These are phyloP conservation scores for Rostratula benghalensis DNA, from an alignment of 2,113 vertebrate genomes.

Conservation along the genomic window DNA sequence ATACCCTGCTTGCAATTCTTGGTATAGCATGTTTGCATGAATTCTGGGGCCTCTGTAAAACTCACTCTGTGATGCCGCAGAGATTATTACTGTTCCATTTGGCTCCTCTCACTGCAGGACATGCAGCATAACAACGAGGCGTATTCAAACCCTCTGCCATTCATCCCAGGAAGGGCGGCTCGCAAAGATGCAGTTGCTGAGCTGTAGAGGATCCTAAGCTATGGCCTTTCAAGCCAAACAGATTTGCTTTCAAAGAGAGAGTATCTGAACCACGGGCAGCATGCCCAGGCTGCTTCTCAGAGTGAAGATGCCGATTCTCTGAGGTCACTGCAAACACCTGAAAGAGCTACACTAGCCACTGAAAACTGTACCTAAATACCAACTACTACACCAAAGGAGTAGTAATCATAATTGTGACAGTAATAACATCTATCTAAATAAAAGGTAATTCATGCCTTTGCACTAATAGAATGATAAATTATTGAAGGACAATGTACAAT, in stretches of 20 bases:
- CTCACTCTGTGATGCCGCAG: background rate
- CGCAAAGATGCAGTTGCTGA: background rate
- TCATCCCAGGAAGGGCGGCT: background rate
- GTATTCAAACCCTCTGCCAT: background rate
- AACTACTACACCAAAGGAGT: background rate
- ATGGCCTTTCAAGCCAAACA: background rate
- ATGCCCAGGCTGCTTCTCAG: background rate
- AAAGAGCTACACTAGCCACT: background rate
- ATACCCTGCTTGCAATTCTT: background rate
- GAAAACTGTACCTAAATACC: background rate
- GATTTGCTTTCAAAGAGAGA: background rate
- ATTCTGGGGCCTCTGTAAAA: background rate
- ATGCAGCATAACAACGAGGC: background rate
- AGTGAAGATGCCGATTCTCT: background rate
- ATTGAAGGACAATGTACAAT: background rate
- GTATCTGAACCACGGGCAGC: background rate
- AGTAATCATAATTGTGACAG: background rate
- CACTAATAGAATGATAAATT: background rate
- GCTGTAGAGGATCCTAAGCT: background rate
- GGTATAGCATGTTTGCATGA: rapidly evolving
- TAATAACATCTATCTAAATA: background rate
- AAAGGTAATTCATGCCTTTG: background rate
- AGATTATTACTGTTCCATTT: background rate
- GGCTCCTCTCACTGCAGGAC: background rate
- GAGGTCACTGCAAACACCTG: background rate